phyloP scores from a whole-genome alignment of 2,797 vertebrate species.

The Microctenopoma steveboyesi region DNA sequence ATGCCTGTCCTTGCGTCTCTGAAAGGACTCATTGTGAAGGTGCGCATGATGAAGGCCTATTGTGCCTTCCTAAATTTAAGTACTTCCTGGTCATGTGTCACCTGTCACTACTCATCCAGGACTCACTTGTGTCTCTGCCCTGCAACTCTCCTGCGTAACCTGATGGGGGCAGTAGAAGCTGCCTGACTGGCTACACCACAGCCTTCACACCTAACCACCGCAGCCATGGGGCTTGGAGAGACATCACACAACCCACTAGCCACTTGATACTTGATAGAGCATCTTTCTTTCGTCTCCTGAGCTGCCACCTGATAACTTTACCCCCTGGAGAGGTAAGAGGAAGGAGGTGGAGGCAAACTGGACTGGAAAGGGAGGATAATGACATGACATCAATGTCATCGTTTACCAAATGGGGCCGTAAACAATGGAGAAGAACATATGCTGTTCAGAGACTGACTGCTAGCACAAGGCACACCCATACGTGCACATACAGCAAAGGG shows the following conservation, averaged over 20 bases:
- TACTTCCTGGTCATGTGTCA: constrained; percentile 60
- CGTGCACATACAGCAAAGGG: constrained; percentile 44
- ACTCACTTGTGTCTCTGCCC: background rate
- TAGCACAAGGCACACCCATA: constrained; percentile 70
- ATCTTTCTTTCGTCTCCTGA: constrained; percentile 70
- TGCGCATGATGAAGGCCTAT: constrained; percentile 30
- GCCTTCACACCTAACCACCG: constrained; percentile 40
- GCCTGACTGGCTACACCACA: constrained; percentile 46
- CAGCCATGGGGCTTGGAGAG: constrained; percentile 42
- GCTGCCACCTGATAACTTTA: constrained; percentile 70
- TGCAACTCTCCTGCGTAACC: constrained; percentile 63
- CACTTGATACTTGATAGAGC: constrained; percentile 65
- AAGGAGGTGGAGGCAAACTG: constrained; percentile 35
- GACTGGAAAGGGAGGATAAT: constrained; percentile 63
- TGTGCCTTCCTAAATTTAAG: constrained; percentile 34
- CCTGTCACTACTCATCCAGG: constrained; percentile 65
- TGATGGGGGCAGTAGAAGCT: constrained; percentile 80
- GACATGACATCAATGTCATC: constrained; percentile 78
- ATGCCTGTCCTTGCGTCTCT: constrained; percentile 33
- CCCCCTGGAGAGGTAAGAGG: constrained; percentile 59
- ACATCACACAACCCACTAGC: constrained; percentile 54
- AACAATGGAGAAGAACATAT: constrained; percentile 76
- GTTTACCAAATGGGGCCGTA: constrained; percentile 77
- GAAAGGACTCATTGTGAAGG: constrained; percentile 30
- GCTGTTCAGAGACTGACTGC: constrained; percentile 72